Base-by-base conservation (phyloP, 1,140 invertebrate species). In the Propsilocerus akamusi region DNA sequence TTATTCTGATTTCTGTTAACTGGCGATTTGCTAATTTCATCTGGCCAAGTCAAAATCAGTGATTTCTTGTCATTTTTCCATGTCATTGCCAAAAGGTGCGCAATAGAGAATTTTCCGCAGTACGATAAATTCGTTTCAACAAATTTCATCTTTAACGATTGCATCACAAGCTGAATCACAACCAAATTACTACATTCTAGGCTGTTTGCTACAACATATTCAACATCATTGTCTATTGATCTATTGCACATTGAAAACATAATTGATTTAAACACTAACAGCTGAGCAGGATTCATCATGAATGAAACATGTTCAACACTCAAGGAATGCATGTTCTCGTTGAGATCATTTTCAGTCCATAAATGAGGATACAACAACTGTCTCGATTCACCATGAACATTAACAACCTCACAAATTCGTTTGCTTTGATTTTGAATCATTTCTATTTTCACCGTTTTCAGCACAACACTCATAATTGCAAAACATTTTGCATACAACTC, bases 401-500 rank as follows among this genome's bases (percentile, higher is more conserved):
- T 41, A 7, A 41, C 17, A 20, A 41, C 22, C 22, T 41, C 34
- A 41, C 34, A 41, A 41, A 41, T 20, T 20, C 22, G 17, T 17
- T 41, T 41, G 5, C 14, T 17, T 8, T 17, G 8, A 17, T 17
- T 17, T 17, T 41, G 4, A 8, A 17, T 41, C 34, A 41, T 25
- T 7, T 37, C 32, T 3, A 49, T n/a, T 5, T 41, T 25, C 2
- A 49, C 5, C 5, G 25, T 49, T 5, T 49, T 34, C 1, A 49
- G 7, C n/a, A 26, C 24, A 23, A 30, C 25, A 8, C 26, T 37
- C 3, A 49, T 10, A 25, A 49, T 41, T 41, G n/a, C 17, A 4
- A 32, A 32, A 14, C 26, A 37, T 41, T 55, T 54, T 26, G 50
- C 37, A 60, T 20, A 41, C 14, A 41, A 10, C 34, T 41, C n/a